Conservation (phyloP, 2,888 invertebrate species). For the Microctonus aethiopoides region DNA sequence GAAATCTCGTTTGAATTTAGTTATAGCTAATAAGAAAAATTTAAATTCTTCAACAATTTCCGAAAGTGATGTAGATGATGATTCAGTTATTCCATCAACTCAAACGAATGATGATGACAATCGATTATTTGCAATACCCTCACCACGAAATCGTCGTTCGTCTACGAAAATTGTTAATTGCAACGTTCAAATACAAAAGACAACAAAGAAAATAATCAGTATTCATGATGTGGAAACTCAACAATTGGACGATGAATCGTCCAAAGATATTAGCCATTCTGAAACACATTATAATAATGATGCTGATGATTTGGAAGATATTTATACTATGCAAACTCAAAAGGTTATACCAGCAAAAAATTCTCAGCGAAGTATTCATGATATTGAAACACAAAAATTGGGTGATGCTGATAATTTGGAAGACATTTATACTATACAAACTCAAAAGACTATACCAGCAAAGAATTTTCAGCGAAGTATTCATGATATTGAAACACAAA, state of each 20-base stretch:
- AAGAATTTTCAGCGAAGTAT: slow-evolving; percentile 2
- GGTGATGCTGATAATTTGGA: no score
- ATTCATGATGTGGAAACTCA: slow-evolving; percentile 40
- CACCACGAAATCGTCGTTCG: slow-evolving; percentile 6
- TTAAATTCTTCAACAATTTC: slow-evolving; percentile 15
- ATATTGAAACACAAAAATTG: slow-evolving; percentile 28
- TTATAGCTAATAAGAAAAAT: background rate
- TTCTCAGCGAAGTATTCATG: slow-evolving; percentile 14
- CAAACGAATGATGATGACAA: slow-evolving; percentile 6
- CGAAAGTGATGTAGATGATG: slow-evolving; percentile 32
- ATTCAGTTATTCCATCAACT: slow-evolving; percentile 40
- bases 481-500: slow-evolving; percentile 31
- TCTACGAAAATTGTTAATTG: no score
- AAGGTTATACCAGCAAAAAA: background rate
- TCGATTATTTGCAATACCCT: slow-evolving; percentile 31
- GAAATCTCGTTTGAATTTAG: background rate
- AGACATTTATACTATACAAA: background rate
- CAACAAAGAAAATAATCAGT: background rate
- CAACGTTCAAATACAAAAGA: slow-evolving; percentile 38
- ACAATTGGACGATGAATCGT: background rate
- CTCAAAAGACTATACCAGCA: background rate
- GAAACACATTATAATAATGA: no score
- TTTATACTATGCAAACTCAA: slow-evolving; percentile 3
- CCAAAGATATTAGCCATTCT: no score
- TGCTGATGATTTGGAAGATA: background rate